phyloP scores from a whole-genome alignment of 2,888 invertebrate genomes.

The Ectemnius lituratus region DNA sequence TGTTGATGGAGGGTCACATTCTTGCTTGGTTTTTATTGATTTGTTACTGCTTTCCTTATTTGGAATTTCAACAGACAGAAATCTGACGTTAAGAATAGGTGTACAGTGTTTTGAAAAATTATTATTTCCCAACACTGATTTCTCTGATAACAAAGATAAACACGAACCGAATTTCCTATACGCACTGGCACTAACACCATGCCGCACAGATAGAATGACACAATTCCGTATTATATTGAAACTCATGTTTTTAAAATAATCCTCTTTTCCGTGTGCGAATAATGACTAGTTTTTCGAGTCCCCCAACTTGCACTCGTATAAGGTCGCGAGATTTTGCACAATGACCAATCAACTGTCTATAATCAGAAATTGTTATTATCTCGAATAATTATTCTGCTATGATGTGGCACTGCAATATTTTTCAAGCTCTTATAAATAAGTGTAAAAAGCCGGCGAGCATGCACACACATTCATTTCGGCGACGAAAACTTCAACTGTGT shows the following conservation, averaged over 20 bases:
- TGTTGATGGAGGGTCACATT: conserved; percentile 65
- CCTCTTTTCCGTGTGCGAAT: not conserved
- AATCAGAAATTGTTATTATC: no score
- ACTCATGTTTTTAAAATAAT: conserved; percentile 47
- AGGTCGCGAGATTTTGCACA: no score
- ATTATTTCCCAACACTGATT: not conserved
- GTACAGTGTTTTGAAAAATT: not conserved
- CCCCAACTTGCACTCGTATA: no score
- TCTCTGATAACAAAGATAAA: conserved; percentile 1
- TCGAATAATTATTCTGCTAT: no score
- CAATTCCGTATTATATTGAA: conserved; percentile 44
- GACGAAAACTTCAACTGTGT: no score
- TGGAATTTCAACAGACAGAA: conserved; percentile 34
- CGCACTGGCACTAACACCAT: conserved; percentile 17
- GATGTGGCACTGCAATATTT: no score
- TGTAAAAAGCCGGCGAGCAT: no score
- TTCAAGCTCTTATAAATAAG: no score
- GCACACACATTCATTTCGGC: no score
- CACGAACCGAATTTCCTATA: conserved; percentile 19
- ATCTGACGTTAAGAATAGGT: conserved; percentile 5
- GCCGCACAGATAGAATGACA: conserved; percentile 22
- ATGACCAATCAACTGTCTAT: no score
- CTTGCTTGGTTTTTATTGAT: no score
- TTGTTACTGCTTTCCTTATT: conserved; percentile 18
- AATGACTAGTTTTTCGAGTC: not conserved